Base-by-base conservation (phyloP, 2,113 vertebrate genomes). In the Probosciger aterrimus region DNA sequence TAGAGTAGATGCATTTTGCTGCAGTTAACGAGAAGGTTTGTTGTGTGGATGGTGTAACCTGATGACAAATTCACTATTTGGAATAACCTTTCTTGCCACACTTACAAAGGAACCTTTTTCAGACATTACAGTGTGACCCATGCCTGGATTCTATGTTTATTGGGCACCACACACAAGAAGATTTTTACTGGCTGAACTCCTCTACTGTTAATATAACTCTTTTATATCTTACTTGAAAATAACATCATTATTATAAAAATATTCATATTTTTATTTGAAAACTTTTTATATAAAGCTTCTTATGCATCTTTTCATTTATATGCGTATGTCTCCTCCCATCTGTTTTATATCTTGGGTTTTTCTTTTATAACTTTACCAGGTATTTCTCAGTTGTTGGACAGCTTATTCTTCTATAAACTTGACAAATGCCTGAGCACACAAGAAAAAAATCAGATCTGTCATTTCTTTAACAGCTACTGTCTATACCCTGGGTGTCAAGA, bases 241-340 rank as follows among this genome's bases (percentile, higher is more conserved):
- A 70, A 53, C 2, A 69, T 41, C 11, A 59, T 16, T 55, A 43
- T 19, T 25, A 50, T 27, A n/a, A 78, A 81, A 44, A 60, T 1
- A 9, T 16, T 46, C 3, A 7, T 63, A 57, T 57, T 43, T 81
- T 18, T 77, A 43, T 60, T 80, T 91, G 12, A 65, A 53, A 75
- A n/a, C 11, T 6, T 81, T 43, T 24, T 18, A 33, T 25, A 25
- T 43, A 50, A 55, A 75, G 14, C 3, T 8, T 44, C 8, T 67
- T 0, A 18, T 28, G 15, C 5, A 3, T 53, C 22, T 46, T 91
- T 65, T 68, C 7, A 46, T 33, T 81, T 84, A 22, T 55, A 53
- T 25, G 35, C 0, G 0, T 25, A 11, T 0, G 0, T 41, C 9
- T 47, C 25, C 7, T 46, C 25, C 30, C 35, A 24, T 24, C 39